Evolutionary conservation across 2,797 vertebrate species (phyloP).

Genomic region (Nyctibius grandis): DNA sequence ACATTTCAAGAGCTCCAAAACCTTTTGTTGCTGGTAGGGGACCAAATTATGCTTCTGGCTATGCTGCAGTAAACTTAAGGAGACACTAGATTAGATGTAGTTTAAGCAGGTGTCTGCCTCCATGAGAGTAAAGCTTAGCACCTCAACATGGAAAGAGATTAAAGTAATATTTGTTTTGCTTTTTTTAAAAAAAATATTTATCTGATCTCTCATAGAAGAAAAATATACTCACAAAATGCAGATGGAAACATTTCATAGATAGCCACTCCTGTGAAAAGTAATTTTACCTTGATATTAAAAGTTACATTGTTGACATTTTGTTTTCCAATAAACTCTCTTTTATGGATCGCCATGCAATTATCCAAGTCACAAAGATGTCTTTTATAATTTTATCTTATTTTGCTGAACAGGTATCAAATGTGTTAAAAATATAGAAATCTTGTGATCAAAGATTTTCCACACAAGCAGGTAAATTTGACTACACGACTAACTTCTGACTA

Average conservation of each 20-base stretch:
- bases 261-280: not conserved
- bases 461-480: not conserved
- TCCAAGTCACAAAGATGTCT: not conserved
- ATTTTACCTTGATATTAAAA: not conserved
- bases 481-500: not conserved
- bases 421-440: not conserved
- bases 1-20: not conserved
- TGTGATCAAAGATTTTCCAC: not conserved
- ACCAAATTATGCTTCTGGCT: not conserved
- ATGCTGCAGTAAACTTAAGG: not conserved
- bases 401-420: not conserved
- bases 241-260: not conserved
- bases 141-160: not conserved
- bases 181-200: not conserved
- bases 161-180: not conserved
- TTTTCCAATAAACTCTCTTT: not conserved
- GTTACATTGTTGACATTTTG: not conserved
- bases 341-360: not conserved
- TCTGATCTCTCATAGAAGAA: not conserved
- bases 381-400: not conserved
- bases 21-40: not conserved
- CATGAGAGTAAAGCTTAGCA: not conserved
- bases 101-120: not conserved
- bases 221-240: not conserved
- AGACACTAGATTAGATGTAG: not conserved